Percentiles rank a stretch among this genome's conserved stretches.
Evolutionary conservation across 1,140 invertebrate genomes (phyloP).

Genomic region (Hycleus cichorii): DNA sequence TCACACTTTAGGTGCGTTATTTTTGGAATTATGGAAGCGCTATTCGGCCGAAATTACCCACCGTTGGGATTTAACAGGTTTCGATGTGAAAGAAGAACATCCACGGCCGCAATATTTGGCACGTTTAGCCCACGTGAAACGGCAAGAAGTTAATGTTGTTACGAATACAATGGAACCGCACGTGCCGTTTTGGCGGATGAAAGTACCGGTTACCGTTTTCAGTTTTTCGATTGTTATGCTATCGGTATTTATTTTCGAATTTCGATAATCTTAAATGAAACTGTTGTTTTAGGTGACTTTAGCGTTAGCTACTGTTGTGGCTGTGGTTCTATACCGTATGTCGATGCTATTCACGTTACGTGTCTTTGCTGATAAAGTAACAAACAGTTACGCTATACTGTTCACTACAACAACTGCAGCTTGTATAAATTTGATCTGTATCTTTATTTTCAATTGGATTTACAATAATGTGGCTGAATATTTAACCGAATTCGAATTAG

Average conservation of each 20-base stretch:
- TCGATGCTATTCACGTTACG: conserved; percentile 68
- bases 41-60: conserved; percentile 87
- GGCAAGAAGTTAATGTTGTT: conserved; percentile 59
- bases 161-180: conserved; percentile 74
- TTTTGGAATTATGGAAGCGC: conserved; percentile 92
- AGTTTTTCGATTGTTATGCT: conserved; percentile 78
- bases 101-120: conserved; percentile 74
- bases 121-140: conserved; percentile 64
- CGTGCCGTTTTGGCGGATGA: conserved; percentile 83
- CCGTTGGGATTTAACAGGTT: conserved; percentile 83
- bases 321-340: conserved; percentile 88
- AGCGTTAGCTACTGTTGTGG: conserved; percentile 80
- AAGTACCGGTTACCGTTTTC: conserved; percentile 72
- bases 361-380: conserved; percentile 52
- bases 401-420: conserved; percentile 80
- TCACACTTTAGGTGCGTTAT: conserved; percentile 36
- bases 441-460: conserved; percentile 81
- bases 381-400: conserved; percentile 66
- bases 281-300: conserved; percentile 52
- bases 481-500: conserved; percentile 89
- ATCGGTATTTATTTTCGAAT: conserved; percentile 47
- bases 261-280: background rate
- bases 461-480: conserved; percentile 86
- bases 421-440: conserved; percentile 77
- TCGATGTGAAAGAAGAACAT: conserved; percentile 81